A percentile compares a stretch with the other conserved stretches of the same genome.
Evolutionary conservation across 2,797 vertebrate species (phyloP).

Genomic region (Poeciliopsis gracilis): DNA sequence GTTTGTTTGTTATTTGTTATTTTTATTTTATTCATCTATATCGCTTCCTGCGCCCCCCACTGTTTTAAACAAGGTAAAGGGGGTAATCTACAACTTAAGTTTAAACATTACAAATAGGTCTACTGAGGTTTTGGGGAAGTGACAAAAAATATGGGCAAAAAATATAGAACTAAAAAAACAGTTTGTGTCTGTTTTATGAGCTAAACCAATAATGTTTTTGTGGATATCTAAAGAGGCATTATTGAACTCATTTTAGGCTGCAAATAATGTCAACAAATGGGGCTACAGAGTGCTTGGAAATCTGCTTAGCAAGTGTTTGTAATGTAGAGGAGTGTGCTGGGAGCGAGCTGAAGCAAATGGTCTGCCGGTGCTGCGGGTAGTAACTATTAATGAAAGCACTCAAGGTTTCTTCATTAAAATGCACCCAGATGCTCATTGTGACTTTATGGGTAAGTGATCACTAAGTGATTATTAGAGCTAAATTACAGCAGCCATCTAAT

Average conservation of each 20-base stretch:
- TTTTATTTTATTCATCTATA: no score
- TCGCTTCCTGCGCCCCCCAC: background rate
- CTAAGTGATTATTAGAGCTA: background rate
- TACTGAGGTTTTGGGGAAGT: background rate
- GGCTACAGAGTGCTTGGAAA: background rate
- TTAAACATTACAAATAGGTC: background rate
- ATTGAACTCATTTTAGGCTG: background rate
- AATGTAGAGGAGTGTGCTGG: background rate
- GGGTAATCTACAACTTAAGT: background rate
- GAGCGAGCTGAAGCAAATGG: background rate
- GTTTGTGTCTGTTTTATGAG: background rate
- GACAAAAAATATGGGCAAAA: background rate
- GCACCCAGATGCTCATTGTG: background rate
- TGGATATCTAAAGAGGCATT: background rate
- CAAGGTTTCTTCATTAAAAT: slow-evolving; percentile 1
- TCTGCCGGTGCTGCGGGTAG: background rate
- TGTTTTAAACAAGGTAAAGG: background rate
- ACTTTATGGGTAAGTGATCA: background rate
- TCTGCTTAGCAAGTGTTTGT: background rate
- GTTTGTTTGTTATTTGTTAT: no score
- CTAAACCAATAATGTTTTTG: background rate
- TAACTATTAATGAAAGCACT: slow-evolving; percentile 1
- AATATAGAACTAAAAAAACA: background rate
- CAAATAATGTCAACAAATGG: background rate
- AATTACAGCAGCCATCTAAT: slow-evolving; percentile 7